Evolutionary conservation across 2,113 vertebrate species (phyloP).

Genomic region (Tachuris rubrigastra): DNA sequence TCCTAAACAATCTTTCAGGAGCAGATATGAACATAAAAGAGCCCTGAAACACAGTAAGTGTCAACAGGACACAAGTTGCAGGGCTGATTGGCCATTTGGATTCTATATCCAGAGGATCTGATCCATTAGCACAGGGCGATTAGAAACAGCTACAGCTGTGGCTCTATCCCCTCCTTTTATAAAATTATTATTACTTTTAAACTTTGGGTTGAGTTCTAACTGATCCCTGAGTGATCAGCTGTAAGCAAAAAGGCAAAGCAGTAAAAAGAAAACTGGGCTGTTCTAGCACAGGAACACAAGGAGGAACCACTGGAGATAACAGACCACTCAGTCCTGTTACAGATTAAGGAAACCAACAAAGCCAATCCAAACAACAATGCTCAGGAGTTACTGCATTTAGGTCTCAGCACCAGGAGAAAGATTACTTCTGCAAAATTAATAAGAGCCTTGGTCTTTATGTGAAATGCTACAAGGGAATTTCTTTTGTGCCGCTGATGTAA

Average conservation of each 20-base stretch:
- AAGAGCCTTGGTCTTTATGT: background rate
- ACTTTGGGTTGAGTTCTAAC: background rate
- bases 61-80: background rate
- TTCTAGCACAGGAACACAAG: background rate
- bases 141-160: slow-evolving; percentile 15
- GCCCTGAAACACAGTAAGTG: background rate
- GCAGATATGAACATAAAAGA: background rate
- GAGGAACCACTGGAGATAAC: background rate
- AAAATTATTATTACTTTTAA: background rate
- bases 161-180: background rate
- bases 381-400: background rate
- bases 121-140: background rate
- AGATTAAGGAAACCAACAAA: background rate
- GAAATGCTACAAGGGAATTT: slow-evolving; percentile 10
- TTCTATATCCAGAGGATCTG: background rate
- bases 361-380: background rate
- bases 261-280: background rate
- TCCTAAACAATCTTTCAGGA: background rate
- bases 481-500: background rate
- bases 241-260: background rate
- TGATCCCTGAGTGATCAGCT: background rate
- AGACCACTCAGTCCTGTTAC: background rate
- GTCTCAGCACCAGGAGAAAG: background rate
- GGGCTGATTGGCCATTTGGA: background rate
- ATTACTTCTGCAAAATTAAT: slow-evolving; percentile 15